These are phyloP conservation scores for Halcyon badia DNA, from an alignment of 2,797 vertebrate genomes.

Conservation along the genomic window DNA sequence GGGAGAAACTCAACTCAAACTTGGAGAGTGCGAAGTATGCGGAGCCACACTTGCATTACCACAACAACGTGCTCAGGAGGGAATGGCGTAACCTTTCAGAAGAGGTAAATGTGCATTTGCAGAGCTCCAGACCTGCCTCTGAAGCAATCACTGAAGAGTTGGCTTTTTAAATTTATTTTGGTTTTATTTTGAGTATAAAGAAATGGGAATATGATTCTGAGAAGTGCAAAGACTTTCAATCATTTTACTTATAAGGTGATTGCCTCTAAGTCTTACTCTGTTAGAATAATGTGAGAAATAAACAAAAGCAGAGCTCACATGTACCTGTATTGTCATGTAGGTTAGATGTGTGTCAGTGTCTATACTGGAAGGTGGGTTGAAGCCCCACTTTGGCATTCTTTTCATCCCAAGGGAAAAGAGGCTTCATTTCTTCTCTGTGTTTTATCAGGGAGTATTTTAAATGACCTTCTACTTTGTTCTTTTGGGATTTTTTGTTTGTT, in stretches of 20 bases:
- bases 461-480: neutral
- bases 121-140: neutral
- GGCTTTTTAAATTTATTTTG: neutral
- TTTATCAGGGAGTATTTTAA: neutral
- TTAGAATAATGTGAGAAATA: neutral
- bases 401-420: neutral
- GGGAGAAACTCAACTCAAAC: slow-evolving; percentile 90
- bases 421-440: neutral
- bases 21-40: slow-evolving; percentile 87
- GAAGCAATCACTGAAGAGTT: rapidly evolving
- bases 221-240: neutral
- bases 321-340: rapidly evolving
- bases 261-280: neutral
- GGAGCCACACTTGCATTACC: slow-evolving; percentile 85
- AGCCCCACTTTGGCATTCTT: neutral
- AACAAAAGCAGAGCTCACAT: neutral
- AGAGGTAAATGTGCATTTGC: slow-evolving; percentile 60
- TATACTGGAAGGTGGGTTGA: neutral
- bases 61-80: slow-evolving; percentile 79
- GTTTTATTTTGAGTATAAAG: neutral
- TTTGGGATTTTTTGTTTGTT: slow-evolving; percentile 20
- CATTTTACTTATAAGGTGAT: neutral
- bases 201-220: neutral
- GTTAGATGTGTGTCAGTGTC: neutral
- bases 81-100: slow-evolving; percentile 84